Conservation (phyloP, 64 coral and sea anemone species). For the Montipora efflorescens region DNA sequence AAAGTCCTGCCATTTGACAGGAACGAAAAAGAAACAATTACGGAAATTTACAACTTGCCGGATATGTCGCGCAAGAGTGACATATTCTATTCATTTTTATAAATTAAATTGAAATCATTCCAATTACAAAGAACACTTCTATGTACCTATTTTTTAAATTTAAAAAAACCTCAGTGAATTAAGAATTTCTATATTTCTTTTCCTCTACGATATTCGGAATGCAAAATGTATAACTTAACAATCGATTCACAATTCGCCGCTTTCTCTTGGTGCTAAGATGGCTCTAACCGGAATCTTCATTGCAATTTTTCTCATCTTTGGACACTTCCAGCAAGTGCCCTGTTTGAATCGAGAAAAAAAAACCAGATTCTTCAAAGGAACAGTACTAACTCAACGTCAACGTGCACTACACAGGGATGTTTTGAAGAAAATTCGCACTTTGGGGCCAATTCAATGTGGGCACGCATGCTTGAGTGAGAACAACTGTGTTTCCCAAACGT, state of each 20-base stretch:
- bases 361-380: neutral
- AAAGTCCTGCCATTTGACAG: neutral
- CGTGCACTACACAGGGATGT: conserved; percentile 11
- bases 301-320: neutral
- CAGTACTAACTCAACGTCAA: neutral
- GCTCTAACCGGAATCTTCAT: neutral
- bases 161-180: neutral
- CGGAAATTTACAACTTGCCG: neutral
- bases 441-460: neutral
- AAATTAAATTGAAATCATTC: neutral
- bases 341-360: conserved; percentile 1
- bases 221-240: neutral
- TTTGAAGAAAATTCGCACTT: neutral
- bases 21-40: neutral
- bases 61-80: neutral
- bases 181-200: neutral
- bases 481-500: conserved; percentile 32
- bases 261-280: neutral
- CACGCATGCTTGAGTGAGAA: conserved; percentile 11
- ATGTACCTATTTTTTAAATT: too few species aligned
- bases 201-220: neutral
- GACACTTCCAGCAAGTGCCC: neutral
- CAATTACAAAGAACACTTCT: too few species aligned
- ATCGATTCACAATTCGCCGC: neutral
- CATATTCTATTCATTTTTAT: neutral